These are phyloP conservation scores for Echiichthys vipera DNA, from an alignment of 2,797 vertebrate species.

Conservation along the genomic window DNA sequence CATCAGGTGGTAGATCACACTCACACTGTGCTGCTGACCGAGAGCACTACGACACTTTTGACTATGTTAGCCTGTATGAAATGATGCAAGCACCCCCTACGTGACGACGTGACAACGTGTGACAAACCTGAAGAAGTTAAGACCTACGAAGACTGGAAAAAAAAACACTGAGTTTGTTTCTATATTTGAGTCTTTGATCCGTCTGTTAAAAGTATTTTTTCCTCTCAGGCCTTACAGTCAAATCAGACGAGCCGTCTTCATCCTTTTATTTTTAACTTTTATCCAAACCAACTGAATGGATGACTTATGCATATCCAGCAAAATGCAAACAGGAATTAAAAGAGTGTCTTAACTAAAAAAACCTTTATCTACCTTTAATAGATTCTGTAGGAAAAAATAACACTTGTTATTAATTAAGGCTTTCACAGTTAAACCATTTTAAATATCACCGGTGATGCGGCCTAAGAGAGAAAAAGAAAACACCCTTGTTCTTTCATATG, in stretches of 20 bases:
- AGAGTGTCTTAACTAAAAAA: not conserved
- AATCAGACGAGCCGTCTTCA: not conserved
- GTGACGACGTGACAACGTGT: too few species aligned
- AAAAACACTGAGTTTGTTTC: not conserved
- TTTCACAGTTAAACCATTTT: not conserved
- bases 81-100: constrained; percentile 29
- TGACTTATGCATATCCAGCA: not conserved
- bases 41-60: constrained; percentile 42
- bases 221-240: not conserved
- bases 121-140: not conserved
- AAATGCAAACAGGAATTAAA: not conserved
- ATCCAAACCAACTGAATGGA: not conserved
- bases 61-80: constrained; percentile 48
- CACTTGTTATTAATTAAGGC: not conserved
- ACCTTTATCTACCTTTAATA: not conserved
- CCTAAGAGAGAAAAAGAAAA: not conserved
- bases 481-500: not conserved
- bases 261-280: not conserved
- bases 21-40: constrained; percentile 45
- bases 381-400: not conserved
- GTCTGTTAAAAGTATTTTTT: not conserved
- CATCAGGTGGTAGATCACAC: constrained; percentile 32
- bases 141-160: not conserved
- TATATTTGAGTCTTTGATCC: not conserved
- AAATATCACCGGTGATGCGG: not conserved